Conservation (phyloP, 2,797 vertebrate species). For the Alca torda region DNA sequence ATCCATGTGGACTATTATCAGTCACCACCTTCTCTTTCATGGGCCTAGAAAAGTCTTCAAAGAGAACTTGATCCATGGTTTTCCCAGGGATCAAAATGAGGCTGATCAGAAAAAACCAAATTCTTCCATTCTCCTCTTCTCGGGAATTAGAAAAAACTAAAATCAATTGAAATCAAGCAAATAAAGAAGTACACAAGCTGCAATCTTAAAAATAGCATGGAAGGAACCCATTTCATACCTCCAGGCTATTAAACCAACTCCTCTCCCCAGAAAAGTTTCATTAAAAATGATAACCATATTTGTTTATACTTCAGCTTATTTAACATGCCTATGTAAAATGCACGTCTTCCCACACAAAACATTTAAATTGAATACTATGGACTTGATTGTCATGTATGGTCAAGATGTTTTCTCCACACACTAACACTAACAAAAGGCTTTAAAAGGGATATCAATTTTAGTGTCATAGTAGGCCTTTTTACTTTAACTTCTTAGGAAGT, state of each 20-base stretch:
- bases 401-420: background rate
- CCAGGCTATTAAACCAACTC: background rate
- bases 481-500: background rate
- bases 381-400: background rate
- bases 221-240: background rate
- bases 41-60: background rate
- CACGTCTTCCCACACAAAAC: background rate
- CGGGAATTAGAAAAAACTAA: background rate
- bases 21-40: background rate
- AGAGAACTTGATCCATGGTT: background rate
- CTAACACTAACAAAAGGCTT: background rate
- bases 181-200: background rate
- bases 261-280: background rate
- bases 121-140: background rate
- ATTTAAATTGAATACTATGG: background rate
- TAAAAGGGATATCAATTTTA: background rate
- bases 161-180: background rate
- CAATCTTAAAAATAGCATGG: background rate
- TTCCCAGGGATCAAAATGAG: background rate
- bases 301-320: background rate
- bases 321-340: background rate
- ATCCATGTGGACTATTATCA: background rate
- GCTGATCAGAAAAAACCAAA: rapidly evolving
- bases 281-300: background rate
- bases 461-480: background rate